Percentiles rank a stretch among this genome's conserved stretches.
These are phyloP conservation scores for Camponotus floridanus DNA, from an alignment of 1,140 invertebrate species.

Conservation along the genomic window DNA sequence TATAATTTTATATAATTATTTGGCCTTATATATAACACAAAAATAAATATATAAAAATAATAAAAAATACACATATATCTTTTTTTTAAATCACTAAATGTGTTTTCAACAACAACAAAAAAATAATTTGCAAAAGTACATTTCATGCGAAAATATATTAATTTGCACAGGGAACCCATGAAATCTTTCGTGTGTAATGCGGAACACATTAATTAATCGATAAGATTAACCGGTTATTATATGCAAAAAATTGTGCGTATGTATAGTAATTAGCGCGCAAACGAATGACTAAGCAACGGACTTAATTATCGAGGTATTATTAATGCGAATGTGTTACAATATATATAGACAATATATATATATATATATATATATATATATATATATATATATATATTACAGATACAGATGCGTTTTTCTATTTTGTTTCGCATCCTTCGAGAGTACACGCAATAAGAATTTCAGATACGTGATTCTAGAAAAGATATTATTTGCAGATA, in stretches of 20 bases:
- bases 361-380: too few relatives aligned
- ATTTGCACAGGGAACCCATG: too few relatives aligned
- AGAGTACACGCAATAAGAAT: neutral
- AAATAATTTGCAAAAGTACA: too few relatives aligned
- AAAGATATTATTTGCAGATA: neutral
- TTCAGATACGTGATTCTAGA: neutral
- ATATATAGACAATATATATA: too few relatives aligned
- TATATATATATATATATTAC: too few relatives aligned
- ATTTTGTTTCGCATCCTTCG: neutral
- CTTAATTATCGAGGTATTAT: neutral
- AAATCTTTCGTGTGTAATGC: neutral
- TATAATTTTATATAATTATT: too few relatives aligned
- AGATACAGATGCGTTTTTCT: neutral
- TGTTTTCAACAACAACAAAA: too few relatives aligned
- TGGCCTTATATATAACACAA: too few relatives aligned
- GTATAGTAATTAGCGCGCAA: neutral
- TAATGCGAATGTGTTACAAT: neutral
- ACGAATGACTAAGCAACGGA: neutral
- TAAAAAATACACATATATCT: too few relatives aligned
- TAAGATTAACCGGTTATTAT: neutral
- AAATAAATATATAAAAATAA: too few relatives aligned
- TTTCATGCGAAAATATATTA: too few relatives aligned
- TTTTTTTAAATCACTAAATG: too few relatives aligned
- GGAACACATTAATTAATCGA: constrained; percentile 30
- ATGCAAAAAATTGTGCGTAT: neutral